Conservation (phyloP, 1,140 invertebrate species). For the Daktulosphaira vitifoliae region DNA sequence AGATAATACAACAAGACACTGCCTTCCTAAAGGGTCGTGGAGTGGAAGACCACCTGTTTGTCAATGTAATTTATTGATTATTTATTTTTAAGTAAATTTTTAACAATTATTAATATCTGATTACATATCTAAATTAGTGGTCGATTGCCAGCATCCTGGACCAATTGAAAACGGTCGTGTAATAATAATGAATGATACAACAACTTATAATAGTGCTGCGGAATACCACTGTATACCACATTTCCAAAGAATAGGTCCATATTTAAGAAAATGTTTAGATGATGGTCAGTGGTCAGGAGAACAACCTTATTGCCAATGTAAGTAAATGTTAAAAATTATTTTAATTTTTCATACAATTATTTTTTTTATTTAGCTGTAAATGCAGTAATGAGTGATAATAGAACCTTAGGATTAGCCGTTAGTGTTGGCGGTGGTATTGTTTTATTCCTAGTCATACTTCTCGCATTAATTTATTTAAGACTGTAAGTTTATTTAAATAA, state of each 20-base stretch:
- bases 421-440: constrained; percentile 69
- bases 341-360: neutral
- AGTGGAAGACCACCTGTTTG: constrained; percentile 66
- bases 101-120: constrained; percentile 9
- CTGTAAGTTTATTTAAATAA: constrained; percentile 52
- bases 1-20: constrained; percentile 69
- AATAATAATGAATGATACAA: constrained; percentile 74
- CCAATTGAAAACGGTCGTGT: constrained; percentile 74
- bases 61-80: constrained; percentile 55
- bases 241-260: constrained; percentile 69
- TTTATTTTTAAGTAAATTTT: neutral
- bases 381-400: constrained; percentile 56
- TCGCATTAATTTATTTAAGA: constrained; percentile 65
- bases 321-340: constrained; percentile 11
- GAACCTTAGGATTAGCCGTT: constrained; percentile 64
- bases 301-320: constrained; percentile 64
- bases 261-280: constrained; percentile 70
- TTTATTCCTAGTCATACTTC: constrained; percentile 61
- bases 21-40: constrained; percentile 71
- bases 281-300: constrained; percentile 75
- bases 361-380: constrained; percentile 45
- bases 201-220: constrained; percentile 66
- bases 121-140: constrained; percentile 49
- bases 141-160: constrained; percentile 71
- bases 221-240: constrained; percentile 83